These are phyloP conservation scores for Drymodes brunneopygia DNA, from an alignment of 2,113 vertebrate species.

Conservation along the genomic window DNA sequence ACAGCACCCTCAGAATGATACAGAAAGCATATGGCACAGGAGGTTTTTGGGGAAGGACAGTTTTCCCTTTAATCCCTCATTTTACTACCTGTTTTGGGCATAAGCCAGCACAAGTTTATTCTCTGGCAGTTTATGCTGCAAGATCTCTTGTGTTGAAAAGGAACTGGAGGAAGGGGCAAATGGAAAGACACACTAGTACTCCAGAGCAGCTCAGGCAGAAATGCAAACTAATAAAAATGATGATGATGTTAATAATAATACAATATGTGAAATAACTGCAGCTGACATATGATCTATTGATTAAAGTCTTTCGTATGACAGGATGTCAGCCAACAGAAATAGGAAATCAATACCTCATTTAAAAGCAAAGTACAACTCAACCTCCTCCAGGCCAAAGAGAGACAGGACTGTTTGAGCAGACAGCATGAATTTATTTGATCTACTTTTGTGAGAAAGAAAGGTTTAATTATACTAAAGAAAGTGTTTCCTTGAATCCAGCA, in stretches of 20 bases:
- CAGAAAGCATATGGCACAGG: neutral
- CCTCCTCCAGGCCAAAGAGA: neutral
- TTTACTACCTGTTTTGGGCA: neutral
- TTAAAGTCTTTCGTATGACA: constrained; percentile 48
- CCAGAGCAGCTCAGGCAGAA: neutral
- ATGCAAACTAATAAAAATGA: constrained; percentile 52
- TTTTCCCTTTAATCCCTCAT: neutral
- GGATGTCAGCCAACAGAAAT: constrained; percentile 41
- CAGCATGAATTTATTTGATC: constrained; percentile 23
- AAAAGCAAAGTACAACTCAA: constrained; percentile 15
- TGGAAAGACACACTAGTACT: neutral
- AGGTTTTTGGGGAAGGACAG: neutral
- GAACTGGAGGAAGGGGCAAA: neutral
- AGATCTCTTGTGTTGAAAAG: neutral
- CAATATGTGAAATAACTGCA: constrained; percentile 47
- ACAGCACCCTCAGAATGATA: neutral
- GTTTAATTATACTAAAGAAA: constrained; percentile 7
- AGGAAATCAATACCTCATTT: constrained; percentile 66
- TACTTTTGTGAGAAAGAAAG: neutral
- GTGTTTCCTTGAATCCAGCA: neutral
- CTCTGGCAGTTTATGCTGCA: neutral
- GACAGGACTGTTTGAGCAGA: neutral
- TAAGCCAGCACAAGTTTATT: neutral
- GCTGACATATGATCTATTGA: constrained; percentile 57
- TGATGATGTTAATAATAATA: constrained; percentile 54